Base-by-base conservation (phyloP, 2,888 invertebrate genomes). In the Erpobdella octoculata region DNA sequence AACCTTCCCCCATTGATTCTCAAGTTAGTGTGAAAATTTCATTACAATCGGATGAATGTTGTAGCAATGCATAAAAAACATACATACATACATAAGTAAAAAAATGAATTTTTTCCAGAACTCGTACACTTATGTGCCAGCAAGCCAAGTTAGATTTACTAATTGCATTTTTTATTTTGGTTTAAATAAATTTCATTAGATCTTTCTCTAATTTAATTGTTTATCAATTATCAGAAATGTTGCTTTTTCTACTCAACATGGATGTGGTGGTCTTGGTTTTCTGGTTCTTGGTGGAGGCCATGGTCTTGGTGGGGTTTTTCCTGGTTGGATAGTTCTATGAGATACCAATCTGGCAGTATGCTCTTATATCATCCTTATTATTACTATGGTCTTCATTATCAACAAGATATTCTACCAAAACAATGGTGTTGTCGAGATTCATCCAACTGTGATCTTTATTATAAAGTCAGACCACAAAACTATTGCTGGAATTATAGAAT, bases 401-500 rank as follows among this genome's bases (percentile, higher is more conserved):
- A n/a, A 0, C 21, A 71, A 25, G 71, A 71, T 9, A 35, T 66
- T 21, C 25, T 25, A 5, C 71, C 71, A 8, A 71, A 71, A 37
- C n/a, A 33, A 15, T 71, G 71, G 71, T 71, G 71, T 21, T 71
- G 71, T 25, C 38, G 31, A 0, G 58, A 67, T 28, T 71, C 71
- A 25, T 31, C 25, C 58, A 71, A 71, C 61, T 71, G 71, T 53
- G 53, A 67, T 33, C 71, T 71, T 33, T 71, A 53, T 65, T 71
- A 71, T 58, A n/a, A 28, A 31, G 53, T 71, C 41, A 48, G 71
- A 36, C 71, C 71, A n/a, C 21, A 67, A 28, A 53, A 66, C 37
- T 37, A 25, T n/a, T 65, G 71, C 48, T 36, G 25, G 28, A 12
- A 21, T 9, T 71, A 67, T 48, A 46, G 37, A 15, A 38, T 38